Conservation (phyloP, 2,797 vertebrate genomes). For the Anableps anableps region DNA sequence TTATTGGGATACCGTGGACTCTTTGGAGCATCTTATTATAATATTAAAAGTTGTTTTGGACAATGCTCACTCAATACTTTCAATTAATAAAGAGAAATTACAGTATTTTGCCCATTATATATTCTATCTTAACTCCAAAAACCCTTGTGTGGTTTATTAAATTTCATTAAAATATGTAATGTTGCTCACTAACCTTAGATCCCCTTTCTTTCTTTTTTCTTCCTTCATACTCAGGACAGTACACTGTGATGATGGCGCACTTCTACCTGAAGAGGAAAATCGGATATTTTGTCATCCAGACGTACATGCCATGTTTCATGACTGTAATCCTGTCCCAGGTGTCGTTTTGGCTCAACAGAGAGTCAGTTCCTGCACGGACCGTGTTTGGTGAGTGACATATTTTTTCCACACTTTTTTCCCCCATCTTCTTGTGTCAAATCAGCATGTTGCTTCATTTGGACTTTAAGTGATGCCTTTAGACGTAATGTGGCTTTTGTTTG, state of each 20-base stretch:
- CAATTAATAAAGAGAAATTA: not conserved
- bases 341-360: constrained; percentile 95
- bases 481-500: constrained; percentile 14
- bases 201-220: constrained; percentile 8
- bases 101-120: not conserved
- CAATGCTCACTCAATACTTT: not conserved
- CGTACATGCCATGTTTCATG: constrained; percentile 96
- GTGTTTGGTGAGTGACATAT: constrained; percentile 89
- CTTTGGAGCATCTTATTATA: not conserved
- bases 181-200: constrained; percentile 23
- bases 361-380: constrained; percentile 94
- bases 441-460: not conserved
- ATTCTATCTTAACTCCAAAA: not conserved
- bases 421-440: constrained; percentile 10
- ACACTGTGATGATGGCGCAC: constrained; percentile 94
- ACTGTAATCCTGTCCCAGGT: constrained; percentile 95
- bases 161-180: constrained; percentile 11
- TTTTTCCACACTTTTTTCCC: constrained; percentile 1
- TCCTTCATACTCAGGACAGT: constrained; percentile 83
- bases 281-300: constrained; percentile 97
- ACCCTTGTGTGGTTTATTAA: not conserved
- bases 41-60: not conserved
- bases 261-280: constrained; percentile 97
- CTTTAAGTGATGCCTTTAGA: constrained; percentile 24
- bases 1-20: not conserved